phyloP scores from a whole-genome alignment of 2,888 invertebrate species.

The Hipparchia sbordonii region DNA sequence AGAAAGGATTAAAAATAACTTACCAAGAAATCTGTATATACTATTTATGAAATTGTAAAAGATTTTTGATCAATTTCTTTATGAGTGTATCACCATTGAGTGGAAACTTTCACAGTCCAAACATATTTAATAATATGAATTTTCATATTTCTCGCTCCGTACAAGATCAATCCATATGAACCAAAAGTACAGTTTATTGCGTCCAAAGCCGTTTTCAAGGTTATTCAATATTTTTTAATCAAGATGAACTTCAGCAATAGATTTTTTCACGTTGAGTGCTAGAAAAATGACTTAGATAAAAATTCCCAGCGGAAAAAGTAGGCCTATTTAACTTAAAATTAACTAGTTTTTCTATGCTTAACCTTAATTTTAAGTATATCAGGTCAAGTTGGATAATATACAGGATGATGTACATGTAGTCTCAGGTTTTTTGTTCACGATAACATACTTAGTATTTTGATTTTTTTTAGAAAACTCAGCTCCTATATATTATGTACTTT shows the following conservation, averaged over 20 bases:
- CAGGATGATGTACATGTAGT: conserved; percentile 15
- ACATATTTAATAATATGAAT: no score
- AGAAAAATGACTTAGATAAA: conserved; percentile 1
- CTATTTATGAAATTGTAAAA: not conserved
- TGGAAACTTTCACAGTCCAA: not conserved
- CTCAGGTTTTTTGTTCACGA: not conserved
- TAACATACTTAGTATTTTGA: not conserved
- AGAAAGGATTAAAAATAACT: no score
- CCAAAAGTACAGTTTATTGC: not conserved
- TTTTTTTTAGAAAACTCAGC: not conserved
- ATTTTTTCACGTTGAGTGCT: conserved; percentile 9
- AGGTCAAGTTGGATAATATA: conserved; percentile 22
- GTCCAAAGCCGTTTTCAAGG: not conserved
- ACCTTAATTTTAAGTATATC: conserved; percentile 30
- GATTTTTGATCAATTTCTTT: not conserved
- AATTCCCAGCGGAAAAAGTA: conserved; percentile 1
- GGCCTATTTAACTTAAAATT: conserved; percentile 33
- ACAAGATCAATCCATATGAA: no score
- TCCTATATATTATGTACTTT: no score
- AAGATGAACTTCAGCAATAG: not conserved
- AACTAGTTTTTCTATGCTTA: conserved; percentile 27
- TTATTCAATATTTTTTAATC: not conserved
- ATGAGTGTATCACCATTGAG: not conserved
- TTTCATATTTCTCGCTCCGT: no score
- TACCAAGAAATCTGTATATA: not conserved